A percentile compares a stretch with the other conserved stretches of the same genome.
These are phyloP conservation scores for Malurus splendens DNA, from an alignment of 2,797 vertebrate species.

Conservation along the genomic window DNA sequence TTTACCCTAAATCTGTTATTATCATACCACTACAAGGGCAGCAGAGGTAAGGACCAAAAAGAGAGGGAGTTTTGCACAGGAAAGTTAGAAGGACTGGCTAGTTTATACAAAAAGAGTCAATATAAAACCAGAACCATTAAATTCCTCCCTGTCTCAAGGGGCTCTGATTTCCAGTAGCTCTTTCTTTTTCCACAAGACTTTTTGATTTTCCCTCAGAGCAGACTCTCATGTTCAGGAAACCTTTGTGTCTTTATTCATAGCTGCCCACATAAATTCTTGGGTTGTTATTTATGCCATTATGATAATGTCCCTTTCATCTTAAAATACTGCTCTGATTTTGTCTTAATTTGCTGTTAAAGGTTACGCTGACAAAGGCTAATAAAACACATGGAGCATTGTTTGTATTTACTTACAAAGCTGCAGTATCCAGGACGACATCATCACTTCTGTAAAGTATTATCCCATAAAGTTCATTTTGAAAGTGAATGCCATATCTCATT, in stretches of 20 bases:
- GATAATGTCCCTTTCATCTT: neutral
- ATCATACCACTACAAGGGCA: neutral
- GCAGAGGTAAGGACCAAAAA: neutral
- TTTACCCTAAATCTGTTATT: neutral
- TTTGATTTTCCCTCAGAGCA: neutral
- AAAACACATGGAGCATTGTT: constrained; percentile 12
- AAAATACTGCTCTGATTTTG: neutral
- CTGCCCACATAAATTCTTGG: neutral
- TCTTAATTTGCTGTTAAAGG: constrained; percentile 19
- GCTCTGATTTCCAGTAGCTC: neutral
- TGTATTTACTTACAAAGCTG: constrained; percentile 4
- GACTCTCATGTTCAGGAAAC: neutral
- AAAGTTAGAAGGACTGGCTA: neutral
- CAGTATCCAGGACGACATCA: neutral
- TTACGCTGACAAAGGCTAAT: neutral
- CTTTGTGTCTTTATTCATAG: neutral
- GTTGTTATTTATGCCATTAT: neutral
- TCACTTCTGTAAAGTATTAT: constrained; percentile 1
- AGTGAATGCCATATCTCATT: constrained; percentile 1
- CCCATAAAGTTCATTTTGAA: constrained; percentile 20
- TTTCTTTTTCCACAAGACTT: neutral
- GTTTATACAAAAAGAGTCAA: neutral
- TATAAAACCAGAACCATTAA: neutral
- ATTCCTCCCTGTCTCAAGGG: neutral
- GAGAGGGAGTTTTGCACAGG: neutral